Evolutionary conservation across 2,888 invertebrate genomes (phyloP), one percentile per base, ranked within the genome.

Genomic region (Drosophila colorata): DNA sequence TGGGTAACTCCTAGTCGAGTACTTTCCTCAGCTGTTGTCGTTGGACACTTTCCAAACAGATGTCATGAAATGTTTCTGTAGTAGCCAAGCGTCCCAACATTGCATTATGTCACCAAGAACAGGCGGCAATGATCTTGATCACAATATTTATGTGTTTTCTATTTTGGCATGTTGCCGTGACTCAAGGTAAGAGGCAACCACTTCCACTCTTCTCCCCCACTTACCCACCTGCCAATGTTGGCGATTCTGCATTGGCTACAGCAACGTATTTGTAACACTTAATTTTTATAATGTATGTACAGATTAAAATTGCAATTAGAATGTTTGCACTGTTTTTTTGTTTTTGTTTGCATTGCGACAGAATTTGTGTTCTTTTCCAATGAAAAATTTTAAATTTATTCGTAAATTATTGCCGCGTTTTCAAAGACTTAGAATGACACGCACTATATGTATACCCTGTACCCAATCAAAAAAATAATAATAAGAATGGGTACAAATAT

Each of bases 61-160:
- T 87, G 81, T 78, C 81, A 70, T 52, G 33, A 41, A 64, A 60
- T 49, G 60, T 49, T 38, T 55, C 41, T 60, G 51, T 46, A 52
- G 40, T 70, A 75, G 35, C 40, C 25, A 64, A 52, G 41, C 44
- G 53, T 55, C 49, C 35, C 53, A 72, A 40, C 66, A 65, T 52
- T 33, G 37, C 53, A 71, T 80, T 80, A 80, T 80, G 74, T 80
- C 71, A 87, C 65, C 53, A 63, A 56, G 51, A 69, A 40, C 47
- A 51, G 43, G 37, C 56, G 65, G 78, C 80, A 80, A 87, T 82
- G 82, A 87, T 82, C 82, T 87, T 87, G 87, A 82, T 82, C 85
- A 81, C 72, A 81, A 71, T 75, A 82, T 87, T 87, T 78, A 78
- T 87, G 69, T 87, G 55, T 87, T 87, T 87, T 82, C 85, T 87